phyloP scores from a whole-genome alignment of 2,797 vertebrate species.

The Melanogrammus aeglefinus region DNA sequence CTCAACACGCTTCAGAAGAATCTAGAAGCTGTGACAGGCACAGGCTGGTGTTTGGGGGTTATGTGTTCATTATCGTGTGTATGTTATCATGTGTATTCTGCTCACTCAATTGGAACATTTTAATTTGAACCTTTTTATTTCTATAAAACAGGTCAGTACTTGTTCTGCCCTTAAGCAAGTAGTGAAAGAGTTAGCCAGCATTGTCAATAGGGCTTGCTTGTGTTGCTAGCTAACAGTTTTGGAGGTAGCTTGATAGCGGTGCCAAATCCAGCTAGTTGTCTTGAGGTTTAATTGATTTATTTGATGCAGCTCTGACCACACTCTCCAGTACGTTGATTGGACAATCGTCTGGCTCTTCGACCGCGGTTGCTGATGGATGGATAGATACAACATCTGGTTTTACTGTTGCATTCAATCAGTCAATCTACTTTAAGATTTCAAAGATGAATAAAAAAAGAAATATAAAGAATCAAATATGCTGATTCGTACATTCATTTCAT shows the following conservation, averaged over 20 bases:
- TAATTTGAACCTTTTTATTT: slow-evolving; percentile 70
- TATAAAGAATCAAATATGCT: too few relatives aligned
- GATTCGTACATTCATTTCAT: too few relatives aligned
- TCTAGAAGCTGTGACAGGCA: slow-evolving; percentile 47
- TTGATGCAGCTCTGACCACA: background rate
- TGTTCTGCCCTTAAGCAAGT: slow-evolving; percentile 50
- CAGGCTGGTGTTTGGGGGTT: slow-evolving; percentile 45
- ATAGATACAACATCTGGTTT: too few relatives aligned
- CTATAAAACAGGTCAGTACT: slow-evolving; percentile 70
- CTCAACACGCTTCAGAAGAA: slow-evolving; percentile 12
- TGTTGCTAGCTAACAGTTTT: too few relatives aligned
- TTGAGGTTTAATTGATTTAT: background rate
- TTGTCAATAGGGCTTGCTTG: background rate
- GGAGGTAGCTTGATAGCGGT: too few relatives aligned
- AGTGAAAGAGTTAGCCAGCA: slow-evolving; percentile 35
- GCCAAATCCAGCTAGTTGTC: background rate
- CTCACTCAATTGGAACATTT: slow-evolving; percentile 70
- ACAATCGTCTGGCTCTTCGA: background rate
- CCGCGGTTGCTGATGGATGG: too few relatives aligned
- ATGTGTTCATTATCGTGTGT: background rate
- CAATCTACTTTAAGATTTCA: too few relatives aligned
- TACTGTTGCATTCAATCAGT: too few relatives aligned
- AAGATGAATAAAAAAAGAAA: too few relatives aligned
- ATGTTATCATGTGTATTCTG: slow-evolving; percentile 56
- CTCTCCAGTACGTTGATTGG: background rate